Base-by-base conservation (phyloP, 2,888 invertebrate species). In the Isotomurus palustris region DNA sequence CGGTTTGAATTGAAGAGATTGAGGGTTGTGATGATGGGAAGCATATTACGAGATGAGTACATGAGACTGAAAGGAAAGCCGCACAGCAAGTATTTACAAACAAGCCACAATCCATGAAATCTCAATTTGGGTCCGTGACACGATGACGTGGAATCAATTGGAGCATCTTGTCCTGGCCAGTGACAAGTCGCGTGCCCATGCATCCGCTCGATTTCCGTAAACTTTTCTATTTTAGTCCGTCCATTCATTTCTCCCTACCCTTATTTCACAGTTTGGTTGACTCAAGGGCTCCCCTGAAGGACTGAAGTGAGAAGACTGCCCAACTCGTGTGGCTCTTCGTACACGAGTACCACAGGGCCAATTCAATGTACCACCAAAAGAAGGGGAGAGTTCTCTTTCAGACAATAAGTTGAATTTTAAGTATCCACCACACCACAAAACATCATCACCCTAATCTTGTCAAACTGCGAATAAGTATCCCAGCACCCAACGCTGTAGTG, bases 11-110 rank as follows among this genome's bases (percentile, higher is more conserved):
- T 41, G 27, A 35, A 40, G 3, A 3, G 49, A 41, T 12, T 29
- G n/a, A n/a, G n/a, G n/a, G n/a, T n/a, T n/a, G n/a, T n/a, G n/a
- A 27, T 32, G 41, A 53, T 44, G 21, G 53, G 22, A 45, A 44
- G 36, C 32, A 45, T 44, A 45, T 44, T 53, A 53, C 19, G 10
- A n/a, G 36, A 45, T 35, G 44, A 56, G 51, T 36, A 60, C 51
- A 56, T 49, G 25, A 29, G 32, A 36, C 17, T 8, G 32, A 22
- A 41, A 38, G 55, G 49, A 53, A 56, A 60, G 64, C 64, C 67
- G 64, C 67, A 67, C 67, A 67, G 60, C 62, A 50, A 67, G 62
- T 67, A 67, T 67, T 67, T 67, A 62, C 67, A 67, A 67, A 67
- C 67, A 67, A 62, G 60, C 67, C 67, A 58, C 64, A 65, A 59